phyloP scores from a whole-genome alignment of 2,113 vertebrate species.

The Polypterus bichir region DNA sequence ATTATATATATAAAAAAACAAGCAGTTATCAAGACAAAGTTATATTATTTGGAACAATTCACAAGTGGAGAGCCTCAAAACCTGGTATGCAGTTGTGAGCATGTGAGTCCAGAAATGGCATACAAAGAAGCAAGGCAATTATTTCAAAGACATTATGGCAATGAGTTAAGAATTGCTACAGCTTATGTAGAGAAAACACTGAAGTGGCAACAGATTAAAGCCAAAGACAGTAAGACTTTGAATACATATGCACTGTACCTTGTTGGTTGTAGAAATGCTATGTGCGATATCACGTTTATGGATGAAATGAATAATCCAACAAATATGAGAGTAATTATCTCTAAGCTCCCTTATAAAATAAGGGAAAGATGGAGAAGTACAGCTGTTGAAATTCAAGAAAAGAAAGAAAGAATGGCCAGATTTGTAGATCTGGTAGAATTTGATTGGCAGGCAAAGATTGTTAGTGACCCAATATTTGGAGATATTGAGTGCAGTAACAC shows the following conservation, averaged over 20 bases:
- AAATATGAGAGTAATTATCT: conserved; percentile 4
- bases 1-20: conserved; percentile 10
- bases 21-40: conserved; percentile 10
- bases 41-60: no score
- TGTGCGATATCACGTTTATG: conserved; percentile 7
- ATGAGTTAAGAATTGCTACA: neutral
- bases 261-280: conserved; percentile 9
- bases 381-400: conserved; percentile 13
- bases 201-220: conserved; percentile 12
- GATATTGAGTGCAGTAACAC: neutral
- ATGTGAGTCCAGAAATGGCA: conserved; percentile 7
- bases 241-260: conserved; percentile 7
- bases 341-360: conserved; percentile 10
- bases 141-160: conserved; percentile 2
- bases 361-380: conserved; percentile 11
- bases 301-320: conserved; percentile 9
- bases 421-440: conserved; percentile 14
- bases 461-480: conserved; percentile 2
- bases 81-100: conserved; percentile 8
- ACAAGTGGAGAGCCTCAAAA: neutral
- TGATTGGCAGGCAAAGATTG: conserved; percentile 9
- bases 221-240: neutral
- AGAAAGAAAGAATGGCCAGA: conserved; percentile 1
- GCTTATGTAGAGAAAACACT: conserved; percentile 12
- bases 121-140: conserved; percentile 13